Conservation (phyloP, 2,888 invertebrate species). For the Cryptocephalus primarius region DNA sequence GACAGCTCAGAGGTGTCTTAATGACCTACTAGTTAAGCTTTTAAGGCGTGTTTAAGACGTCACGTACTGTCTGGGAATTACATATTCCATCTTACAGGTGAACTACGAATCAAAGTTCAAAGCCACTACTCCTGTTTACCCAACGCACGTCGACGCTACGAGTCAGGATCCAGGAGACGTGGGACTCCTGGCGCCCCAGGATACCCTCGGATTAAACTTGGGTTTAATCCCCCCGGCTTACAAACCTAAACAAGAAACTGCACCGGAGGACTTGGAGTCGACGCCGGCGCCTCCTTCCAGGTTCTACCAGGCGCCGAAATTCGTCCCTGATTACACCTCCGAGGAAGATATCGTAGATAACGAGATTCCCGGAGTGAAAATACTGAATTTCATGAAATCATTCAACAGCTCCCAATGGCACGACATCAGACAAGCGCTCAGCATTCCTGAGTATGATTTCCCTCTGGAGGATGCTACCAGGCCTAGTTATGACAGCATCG, state of each 20-base stretch:
- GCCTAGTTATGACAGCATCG: slow-evolving; percentile 31
- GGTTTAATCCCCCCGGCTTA: background rate
- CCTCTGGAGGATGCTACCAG: slow-evolving; percentile 31
- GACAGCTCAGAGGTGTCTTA: too few relatives aligned
- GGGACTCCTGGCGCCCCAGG: background rate
- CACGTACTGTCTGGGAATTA: too few relatives aligned
- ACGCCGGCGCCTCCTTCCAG: slow-evolving; percentile 14
- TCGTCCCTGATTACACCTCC: slow-evolving; percentile 15
- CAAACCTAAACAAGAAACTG: background rate
- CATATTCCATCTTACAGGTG: slow-evolving; percentile 2
- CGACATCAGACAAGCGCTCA: slow-evolving; percentile 28
- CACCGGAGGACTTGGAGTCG: background rate
- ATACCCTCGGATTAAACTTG: background rate
- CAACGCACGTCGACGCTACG: slow-evolving; percentile 20
- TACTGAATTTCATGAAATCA: slow-evolving; percentile 18
- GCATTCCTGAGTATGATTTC: slow-evolving; percentile 37
- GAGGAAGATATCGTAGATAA: slow-evolving; percentile 6
- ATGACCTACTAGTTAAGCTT: too few relatives aligned
- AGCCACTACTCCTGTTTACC: slow-evolving; percentile 25
- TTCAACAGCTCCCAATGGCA: slow-evolving; percentile 26
- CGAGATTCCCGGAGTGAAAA: slow-evolving; percentile 10
- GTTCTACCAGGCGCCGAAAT: slow-evolving; percentile 20
- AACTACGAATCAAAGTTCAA: slow-evolving; percentile 21
- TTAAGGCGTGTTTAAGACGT: too few relatives aligned
- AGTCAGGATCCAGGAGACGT: slow-evolving; percentile 9